These are phyloP conservation scores for Saccopteryx bilineata DNA, from an alignment of 2,113 vertebrate species.

Conservation along the genomic window DNA sequence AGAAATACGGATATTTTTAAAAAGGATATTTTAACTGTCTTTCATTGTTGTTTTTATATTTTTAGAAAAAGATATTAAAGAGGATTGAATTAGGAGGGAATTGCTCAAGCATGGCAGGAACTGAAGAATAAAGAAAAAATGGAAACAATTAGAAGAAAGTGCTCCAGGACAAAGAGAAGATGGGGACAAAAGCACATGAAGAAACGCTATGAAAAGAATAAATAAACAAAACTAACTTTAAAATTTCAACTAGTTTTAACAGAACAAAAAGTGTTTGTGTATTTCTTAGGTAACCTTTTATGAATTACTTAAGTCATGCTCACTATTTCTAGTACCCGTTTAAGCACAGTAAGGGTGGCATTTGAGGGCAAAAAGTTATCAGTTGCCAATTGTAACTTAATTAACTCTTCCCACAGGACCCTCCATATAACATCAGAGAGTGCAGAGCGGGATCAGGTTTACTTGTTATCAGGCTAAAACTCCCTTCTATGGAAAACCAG, in stretches of 20 bases:
- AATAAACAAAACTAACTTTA: background rate
- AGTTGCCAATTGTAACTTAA: background rate
- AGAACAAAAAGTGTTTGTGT: background rate
- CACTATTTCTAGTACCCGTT: background rate
- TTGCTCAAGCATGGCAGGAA: background rate
- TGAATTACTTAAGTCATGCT: background rate
- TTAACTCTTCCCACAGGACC: background rate
- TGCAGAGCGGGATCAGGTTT: rapidly evolving
- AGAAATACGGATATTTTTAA: background rate
- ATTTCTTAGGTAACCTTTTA: background rate
- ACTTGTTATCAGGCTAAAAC: background rate
- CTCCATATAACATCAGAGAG: background rate
- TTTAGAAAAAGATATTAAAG: background rate
- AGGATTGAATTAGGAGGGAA: background rate
- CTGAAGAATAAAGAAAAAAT: background rate
- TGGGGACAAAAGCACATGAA: background rate
- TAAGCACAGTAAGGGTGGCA: background rate
- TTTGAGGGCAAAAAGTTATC: background rate
- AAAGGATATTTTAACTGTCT: background rate
- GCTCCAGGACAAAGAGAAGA: background rate
- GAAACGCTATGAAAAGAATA: background rate
- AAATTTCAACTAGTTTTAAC: background rate
- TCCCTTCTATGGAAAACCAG: background rate
- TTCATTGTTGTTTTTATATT: background rate
- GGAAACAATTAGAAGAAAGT: background rate